Base-by-base conservation (phyloP, 2,888 invertebrate species). In the Coenonympha glycerion region DNA sequence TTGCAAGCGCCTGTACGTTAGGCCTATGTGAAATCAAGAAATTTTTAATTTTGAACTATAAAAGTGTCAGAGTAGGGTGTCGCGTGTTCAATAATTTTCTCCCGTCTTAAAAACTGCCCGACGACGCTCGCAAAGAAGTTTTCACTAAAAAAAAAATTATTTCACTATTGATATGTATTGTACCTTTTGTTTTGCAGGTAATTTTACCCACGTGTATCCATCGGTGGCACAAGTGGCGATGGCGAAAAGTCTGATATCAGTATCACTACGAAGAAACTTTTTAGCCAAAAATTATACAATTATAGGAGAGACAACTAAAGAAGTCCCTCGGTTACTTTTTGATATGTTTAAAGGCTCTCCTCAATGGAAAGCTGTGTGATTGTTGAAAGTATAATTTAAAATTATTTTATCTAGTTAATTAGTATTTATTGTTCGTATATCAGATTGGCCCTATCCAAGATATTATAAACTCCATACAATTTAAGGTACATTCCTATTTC, bases 131-230 rank as follows among this genome's bases (percentile, higher is more conserved):
- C n/a, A n/a, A n/a, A 6, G 6, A 24, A 24, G 9, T 9, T 4
- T 24, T 6, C 24, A 24, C 8, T n/a, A n/a, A n/a, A n/a, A n/a
- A n/a, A n/a, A n/a, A n/a, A n/a, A n/a, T n/a, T n/a, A 6, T 4
- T 24, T 24, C 9, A 8, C 6, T 24, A 8, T 6, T 24, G 9
- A 6, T 8, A 6, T 9, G 6, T n/a, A 6, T 11, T 11, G 19
- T 9, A n/a, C n/a, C n/a, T n/a, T 44, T 34, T 4, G n/a, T 3
- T 26, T 46, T 37, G n/a, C 34, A 81, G 80, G 79, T 40, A 72
- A 78, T 59, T 81, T 68, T 56, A 69, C 67, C 4, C 51, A 61
- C 16, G 51, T 46, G 0, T 19, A 62, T 6, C 78, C 79, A 0
- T 53, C 67, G 0, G 21, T 11, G 1, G 47, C 42, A 1, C 79